Conservation (phyloP, 2,113 vertebrate genomes). For the Percina caprodes region DNA sequence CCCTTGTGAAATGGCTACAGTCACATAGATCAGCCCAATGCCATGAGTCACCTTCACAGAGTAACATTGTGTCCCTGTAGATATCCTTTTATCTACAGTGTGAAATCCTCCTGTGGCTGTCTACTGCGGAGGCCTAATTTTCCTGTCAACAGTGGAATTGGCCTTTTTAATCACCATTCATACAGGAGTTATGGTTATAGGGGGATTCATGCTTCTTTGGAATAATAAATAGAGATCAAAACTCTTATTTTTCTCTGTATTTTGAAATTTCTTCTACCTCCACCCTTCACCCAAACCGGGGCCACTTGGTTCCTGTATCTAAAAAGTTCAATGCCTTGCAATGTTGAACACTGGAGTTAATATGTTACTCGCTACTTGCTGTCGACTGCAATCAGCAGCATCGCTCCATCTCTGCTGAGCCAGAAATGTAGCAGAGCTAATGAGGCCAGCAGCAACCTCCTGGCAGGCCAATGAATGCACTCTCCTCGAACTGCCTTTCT, state of each 20-base stretch:
- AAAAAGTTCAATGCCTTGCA: conserved; percentile 50
- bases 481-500: conserved; percentile 24
- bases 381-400: conserved; percentile 52
- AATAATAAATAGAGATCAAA: conserved; percentile 22
- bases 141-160: conserved; percentile 37
- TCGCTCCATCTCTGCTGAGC: conserved; percentile 53
- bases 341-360: conserved; percentile 55
- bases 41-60: conserved; percentile 57
- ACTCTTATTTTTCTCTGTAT: background rate
- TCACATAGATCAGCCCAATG: conserved; percentile 11
- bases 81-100: conserved; percentile 41
- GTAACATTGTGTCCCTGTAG: conserved; percentile 36
- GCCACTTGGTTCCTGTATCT: conserved; percentile 9
- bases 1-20: background rate
- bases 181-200: background rate
- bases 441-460: conserved; percentile 48
- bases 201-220: background rate
- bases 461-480: conserved; percentile 41
- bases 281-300: background rate
- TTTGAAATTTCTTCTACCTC: background rate
- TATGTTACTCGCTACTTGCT: conserved; percentile 46
- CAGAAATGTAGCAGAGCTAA: conserved; percentile 58
- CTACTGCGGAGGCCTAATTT: conserved; percentile 20
- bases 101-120: conserved; percentile 35
- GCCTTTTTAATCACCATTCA: conserved; percentile 18